Conservation (phyloP, 2,797 vertebrate species). For the Okamejei kenojei region DNA sequence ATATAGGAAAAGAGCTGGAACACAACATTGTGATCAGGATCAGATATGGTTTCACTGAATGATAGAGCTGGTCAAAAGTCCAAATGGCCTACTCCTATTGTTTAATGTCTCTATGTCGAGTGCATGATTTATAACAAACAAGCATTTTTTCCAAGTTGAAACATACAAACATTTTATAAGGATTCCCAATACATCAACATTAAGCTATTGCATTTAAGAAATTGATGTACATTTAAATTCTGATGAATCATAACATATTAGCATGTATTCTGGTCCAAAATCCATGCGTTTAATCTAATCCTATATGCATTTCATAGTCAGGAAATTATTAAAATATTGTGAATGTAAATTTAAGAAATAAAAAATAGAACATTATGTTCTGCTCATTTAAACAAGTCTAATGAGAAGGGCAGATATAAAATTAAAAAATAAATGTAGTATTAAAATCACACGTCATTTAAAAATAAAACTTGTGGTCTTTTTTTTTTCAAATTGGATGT, state of each 20-base stretch:
- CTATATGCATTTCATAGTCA: not conserved
- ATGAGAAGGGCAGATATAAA: not conserved
- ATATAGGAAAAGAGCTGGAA: no score
- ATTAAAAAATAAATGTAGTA: not conserved
- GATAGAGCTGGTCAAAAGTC: no score
- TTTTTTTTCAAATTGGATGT: no score
- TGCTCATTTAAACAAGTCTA: not conserved
- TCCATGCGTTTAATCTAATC: not conserved
- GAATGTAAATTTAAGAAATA: not conserved
- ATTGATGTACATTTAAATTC: not conserved
- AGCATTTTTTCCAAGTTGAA: not conserved
- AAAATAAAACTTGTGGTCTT: no score
- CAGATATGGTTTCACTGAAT: no score
- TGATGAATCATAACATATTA: not conserved
- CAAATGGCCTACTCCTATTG: no score
- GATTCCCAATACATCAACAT: not conserved
- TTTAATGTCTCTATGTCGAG: no score
- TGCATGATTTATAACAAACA: not conserved
- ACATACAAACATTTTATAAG: not conserved
- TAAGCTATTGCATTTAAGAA: not conserved
- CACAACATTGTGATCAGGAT: no score
- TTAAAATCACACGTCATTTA: not conserved
- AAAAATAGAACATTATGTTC: not conserved
- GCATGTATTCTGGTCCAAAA: not conserved
- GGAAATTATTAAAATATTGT: not conserved